A percentile compares a stretch with the other conserved stretches of the same genome.
Conservation (phyloP, 2,888 invertebrate genomes). For the Eubasilissa splendida region DNA sequence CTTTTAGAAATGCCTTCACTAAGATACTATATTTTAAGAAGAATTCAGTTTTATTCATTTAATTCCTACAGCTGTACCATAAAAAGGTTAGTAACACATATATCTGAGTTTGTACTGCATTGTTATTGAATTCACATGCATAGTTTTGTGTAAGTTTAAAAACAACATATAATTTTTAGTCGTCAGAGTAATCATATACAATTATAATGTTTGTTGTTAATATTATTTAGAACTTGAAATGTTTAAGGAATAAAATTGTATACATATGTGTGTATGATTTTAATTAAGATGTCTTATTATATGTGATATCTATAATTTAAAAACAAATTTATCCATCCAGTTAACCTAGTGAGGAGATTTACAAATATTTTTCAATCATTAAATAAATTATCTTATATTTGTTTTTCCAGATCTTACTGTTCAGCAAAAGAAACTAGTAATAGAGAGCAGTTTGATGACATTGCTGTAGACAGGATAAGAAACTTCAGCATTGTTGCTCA, state of each 20-base stretch:
- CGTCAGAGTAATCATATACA: not conserved
- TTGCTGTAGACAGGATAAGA: slow-evolving; percentile 76
- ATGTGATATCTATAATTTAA: no score
- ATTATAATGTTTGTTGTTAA: not conserved
- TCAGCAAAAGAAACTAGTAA: slow-evolving; percentile 16
- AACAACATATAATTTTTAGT: not conserved
- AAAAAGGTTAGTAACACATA: slow-evolving; percentile 5
- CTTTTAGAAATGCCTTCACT: slow-evolving; percentile 9
- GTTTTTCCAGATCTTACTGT: slow-evolving; percentile 27
- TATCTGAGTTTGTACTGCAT: not conserved
- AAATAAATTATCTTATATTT: not conserved
- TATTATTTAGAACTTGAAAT: not conserved
- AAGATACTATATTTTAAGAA: slow-evolving; percentile 16
- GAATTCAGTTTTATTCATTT: not conserved
- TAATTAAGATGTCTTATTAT: no score
- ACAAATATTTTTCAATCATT: not conserved
- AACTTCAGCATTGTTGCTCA: slow-evolving; percentile 99
- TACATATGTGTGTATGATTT: no score
- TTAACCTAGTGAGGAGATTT: not conserved
- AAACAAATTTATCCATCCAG: not conserved
- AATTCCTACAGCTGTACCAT: not conserved
- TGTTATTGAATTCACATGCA: not conserved
- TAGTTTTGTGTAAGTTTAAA: no score
- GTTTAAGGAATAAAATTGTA: not conserved
- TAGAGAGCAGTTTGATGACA: slow-evolving; percentile 59